Evolutionary conservation across 1,140 invertebrate species (phyloP), one percentile per base, ranked within the genome.

Genomic region (Bombus picipes): DNA sequence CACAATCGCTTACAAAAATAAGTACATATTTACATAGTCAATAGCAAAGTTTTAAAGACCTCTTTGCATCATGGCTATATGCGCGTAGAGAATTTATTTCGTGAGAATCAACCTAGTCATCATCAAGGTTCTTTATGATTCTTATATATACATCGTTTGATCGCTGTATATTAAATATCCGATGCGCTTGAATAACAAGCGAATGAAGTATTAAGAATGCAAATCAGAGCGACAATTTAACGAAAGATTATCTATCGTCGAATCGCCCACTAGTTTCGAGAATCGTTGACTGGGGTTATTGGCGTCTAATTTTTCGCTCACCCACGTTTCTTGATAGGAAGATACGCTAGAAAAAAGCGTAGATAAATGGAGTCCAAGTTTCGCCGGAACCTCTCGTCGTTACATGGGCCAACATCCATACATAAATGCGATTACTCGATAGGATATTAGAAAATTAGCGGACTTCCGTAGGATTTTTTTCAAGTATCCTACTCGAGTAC

Each of bases 371-470:
- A 68, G 37, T 57, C 34, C 74, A 25, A 68, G 47, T 59, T 18
- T 68, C 81, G 22, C 41, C 72, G 62, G 81, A 83, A 68, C 59
- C 74, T 77, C 74, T 83, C 78, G 43, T 78, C 75, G 5, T 9
- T 22, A 34, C 57, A 37, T 71, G 65, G 65, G 47, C 47, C 66
- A 78, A 78, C 37, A 75, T 84, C 47, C 75, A 84, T 1, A 9
- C 28, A 5, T 13, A 28, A 59, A 0, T 18, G 65, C 18, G 74
- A 75, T 76, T 65, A 25, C 41, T 62, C 22, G 65, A 32, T 28
- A 59, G 75, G 53, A 84, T 78, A 83, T 78, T 78, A 57, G 37
- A 78, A 57, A 76, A 83, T 78, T 15, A n/a, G 28, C 28, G 9
- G 43, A 6, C 47, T 53, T 70, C 2, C n/a, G 10, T 18, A 28